Conservation (phyloP, 1,140 invertebrate genomes). For the Philotrypesis tridentata region DNA sequence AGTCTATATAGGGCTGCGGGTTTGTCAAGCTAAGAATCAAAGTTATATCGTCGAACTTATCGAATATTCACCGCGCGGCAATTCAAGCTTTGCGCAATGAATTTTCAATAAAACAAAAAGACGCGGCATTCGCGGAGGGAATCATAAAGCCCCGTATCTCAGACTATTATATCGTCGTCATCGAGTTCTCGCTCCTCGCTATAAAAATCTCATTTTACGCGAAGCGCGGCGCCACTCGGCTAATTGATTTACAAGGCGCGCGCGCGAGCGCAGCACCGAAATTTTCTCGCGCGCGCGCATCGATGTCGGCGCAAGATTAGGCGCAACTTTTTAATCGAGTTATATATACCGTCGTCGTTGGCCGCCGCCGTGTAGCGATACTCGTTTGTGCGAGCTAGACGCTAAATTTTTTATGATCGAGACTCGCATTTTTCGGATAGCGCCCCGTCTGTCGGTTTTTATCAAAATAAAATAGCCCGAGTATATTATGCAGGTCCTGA, state of each 20-base stretch:
- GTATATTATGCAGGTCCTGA: constrained; percentile 2
- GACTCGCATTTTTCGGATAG: constrained; percentile 22
- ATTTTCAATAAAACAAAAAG: neutral
- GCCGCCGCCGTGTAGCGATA: constrained; percentile 44
- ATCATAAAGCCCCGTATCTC: neutral
- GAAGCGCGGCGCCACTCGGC: neutral
- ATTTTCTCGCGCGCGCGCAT: constrained; percentile 11
- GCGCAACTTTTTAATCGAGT: constrained; percentile 40
- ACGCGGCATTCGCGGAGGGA: neutral
- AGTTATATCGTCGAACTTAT: too few species aligned
- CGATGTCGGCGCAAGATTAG: constrained; percentile 34
- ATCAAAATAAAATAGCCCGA: constrained; percentile 42
- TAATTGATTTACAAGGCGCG: constrained; percentile 42
- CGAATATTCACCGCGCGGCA: too few species aligned
- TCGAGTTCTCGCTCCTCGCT: neutral
- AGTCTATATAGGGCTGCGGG: too few species aligned
- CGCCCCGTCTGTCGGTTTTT: constrained; percentile 18
- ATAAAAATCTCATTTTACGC: constrained; percentile 41
- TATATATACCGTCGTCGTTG: too few species aligned
- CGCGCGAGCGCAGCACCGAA: neutral
- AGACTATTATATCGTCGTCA: neutral
- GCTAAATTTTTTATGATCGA: constrained; percentile 47
- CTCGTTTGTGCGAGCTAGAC: constrained; percentile 40
- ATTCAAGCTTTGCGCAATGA: too few species aligned
- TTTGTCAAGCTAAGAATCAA: too few species aligned